Conservation (phyloP, 2,113 vertebrate species). For the Promerops cafer region DNA sequence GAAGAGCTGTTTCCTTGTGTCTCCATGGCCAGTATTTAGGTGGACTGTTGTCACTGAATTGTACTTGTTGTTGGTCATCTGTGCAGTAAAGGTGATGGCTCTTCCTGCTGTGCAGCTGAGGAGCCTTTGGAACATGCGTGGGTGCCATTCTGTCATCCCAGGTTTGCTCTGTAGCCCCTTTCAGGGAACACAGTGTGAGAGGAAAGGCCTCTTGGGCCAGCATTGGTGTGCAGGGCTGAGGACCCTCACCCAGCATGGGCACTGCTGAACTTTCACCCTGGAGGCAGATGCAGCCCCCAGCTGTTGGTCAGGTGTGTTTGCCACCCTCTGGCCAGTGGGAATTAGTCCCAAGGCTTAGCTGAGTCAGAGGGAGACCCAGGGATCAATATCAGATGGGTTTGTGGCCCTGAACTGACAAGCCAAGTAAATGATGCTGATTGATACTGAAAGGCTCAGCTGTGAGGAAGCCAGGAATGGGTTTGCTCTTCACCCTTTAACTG, state of each 20-base stretch:
- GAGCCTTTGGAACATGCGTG: neutral
- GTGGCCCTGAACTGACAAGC: slow-evolving; percentile 19
- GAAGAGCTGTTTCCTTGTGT: neutral
- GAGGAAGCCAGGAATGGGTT: neutral
- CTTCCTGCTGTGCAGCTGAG: neutral
- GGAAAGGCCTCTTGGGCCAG: neutral
- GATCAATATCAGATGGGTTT: neutral
- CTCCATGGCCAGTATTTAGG: accelerated
- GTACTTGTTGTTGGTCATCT: neutral
- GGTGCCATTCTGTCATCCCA: neutral
- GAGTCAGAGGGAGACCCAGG: neutral
- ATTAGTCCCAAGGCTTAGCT: neutral
- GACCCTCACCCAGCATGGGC: neutral
- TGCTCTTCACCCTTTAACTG: neutral
- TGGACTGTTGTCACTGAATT: neutral
- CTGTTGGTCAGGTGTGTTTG: neutral
- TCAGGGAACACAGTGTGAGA: neutral
- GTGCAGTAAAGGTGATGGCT: neutral
- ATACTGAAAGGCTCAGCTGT: neutral
- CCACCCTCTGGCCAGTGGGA: neutral
- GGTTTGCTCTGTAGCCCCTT: neutral
- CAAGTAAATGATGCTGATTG: slow-evolving; percentile 21
- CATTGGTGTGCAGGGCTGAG: neutral
- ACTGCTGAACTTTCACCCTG: neutral
- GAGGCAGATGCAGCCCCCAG: neutral